These are phyloP conservation scores for Blennius ocellaris DNA, from an alignment of 2,113 vertebrate genomes.

Conservation along the genomic window DNA sequence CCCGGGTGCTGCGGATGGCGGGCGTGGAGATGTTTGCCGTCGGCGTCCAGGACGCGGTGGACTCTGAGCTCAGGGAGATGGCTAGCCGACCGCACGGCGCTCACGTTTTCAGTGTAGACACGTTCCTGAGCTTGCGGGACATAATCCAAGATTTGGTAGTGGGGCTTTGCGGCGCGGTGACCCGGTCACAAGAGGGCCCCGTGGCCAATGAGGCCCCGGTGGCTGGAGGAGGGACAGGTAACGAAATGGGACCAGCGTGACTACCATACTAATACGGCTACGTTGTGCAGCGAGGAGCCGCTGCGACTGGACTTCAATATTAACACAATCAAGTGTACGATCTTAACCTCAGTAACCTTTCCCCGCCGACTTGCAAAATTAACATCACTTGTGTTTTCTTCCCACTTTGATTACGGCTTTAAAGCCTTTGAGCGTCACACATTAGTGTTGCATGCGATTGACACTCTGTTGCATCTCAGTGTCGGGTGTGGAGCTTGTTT, in stretches of 20 bases:
- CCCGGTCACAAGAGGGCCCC: constrained; percentile 63
- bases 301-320: constrained; percentile 57
- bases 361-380: constrained; percentile 66
- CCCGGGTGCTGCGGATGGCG: constrained; percentile 82
- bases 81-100: constrained; percentile 82
- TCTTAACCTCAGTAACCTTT: constrained; percentile 72
- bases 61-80: constrained; percentile 87
- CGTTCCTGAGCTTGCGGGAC: constrained; percentile 84
- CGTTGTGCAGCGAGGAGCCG: constrained; percentile 61
- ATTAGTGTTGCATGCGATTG: constrained; percentile 65
- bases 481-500: not conserved
- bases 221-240: constrained; percentile 91
- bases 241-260: constrained; percentile 70
- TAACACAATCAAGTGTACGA: constrained; percentile 60
- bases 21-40: constrained; percentile 87
- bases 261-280: constrained; percentile 73
- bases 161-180: constrained; percentile 82
- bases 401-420: constrained; percentile 35
- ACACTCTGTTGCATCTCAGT: constrained; percentile 19
- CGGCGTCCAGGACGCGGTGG: constrained; percentile 87
- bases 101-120: constrained; percentile 89
- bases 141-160: constrained; percentile 88
- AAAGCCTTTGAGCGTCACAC: constrained; percentile 46
- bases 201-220: constrained; percentile 81
- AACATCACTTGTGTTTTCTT: constrained; percentile 71